A percentile compares a stretch with the other conserved stretches of the same genome.
Evolutionary conservation across 1,140 invertebrate genomes (phyloP).

Genomic region (Drosophila arawakana): DNA sequence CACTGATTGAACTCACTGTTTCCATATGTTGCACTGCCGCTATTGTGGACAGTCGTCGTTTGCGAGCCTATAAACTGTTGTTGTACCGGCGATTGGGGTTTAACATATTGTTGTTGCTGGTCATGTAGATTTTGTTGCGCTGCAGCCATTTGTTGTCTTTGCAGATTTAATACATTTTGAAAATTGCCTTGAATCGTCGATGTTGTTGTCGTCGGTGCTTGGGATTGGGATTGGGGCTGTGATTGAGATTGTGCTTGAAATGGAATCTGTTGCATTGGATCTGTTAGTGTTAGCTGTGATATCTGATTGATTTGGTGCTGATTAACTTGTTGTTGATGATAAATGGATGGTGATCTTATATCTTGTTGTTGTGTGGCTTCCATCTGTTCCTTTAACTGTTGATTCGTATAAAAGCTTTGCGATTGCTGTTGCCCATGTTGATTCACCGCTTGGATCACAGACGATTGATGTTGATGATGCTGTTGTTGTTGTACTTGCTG

Average conservation of each 20-base stretch:
- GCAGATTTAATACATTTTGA: slow-evolving; percentile 59
- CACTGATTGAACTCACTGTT: slow-evolving; percentile 69
- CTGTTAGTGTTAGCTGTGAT: slow-evolving; percentile 1
- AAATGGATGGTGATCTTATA: slow-evolving; percentile 3
- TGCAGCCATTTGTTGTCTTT: slow-evolving; percentile 81
- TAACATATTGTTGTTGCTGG: slow-evolving; percentile 30
- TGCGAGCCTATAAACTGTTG: slow-evolving; percentile 17
- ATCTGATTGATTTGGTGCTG: not conserved
- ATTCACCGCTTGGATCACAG: slow-evolving; percentile 33
- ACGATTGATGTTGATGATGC: slow-evolving; percentile 17
- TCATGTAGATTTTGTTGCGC: slow-evolving; percentile 59
- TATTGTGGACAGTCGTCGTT: slow-evolving; percentile 20
- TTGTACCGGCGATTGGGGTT: slow-evolving; percentile 21
- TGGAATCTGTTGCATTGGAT: slow-evolving; percentile 9
- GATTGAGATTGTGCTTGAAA: slow-evolving; percentile 8
- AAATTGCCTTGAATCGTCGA: slow-evolving; percentile 58
- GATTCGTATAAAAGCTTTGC: slow-evolving; percentile 27
- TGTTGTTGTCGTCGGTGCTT: slow-evolving; percentile 51
- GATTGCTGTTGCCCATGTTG: slow-evolving; percentile 44
- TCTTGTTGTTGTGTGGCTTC: slow-evolving; percentile 9
- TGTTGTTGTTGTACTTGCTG: too few species aligned
- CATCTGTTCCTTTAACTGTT: slow-evolving; percentile 20
- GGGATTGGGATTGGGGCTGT: slow-evolving; percentile 12
- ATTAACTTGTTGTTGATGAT: slow-evolving; percentile 16
- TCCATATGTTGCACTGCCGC: slow-evolving; percentile 14